phyloP scores from a whole-genome alignment of 2,113 vertebrate species.

The human region GRCh38 chr7:141210501-141211000 shows the following conservation, averaged over 20 bases:
- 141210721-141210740: rapidly evolving
- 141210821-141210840: not conserved
- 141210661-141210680: not conserved
- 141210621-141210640: not conserved
- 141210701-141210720: too few relatives aligned
- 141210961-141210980: not conserved
- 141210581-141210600: not conserved
- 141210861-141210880: not conserved
- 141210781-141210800: not conserved
- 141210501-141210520: not conserved
- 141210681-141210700: not conserved
- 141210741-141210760: not conserved
- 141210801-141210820: not conserved
- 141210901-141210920: not conserved
- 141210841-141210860: not conserved
- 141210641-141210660: not conserved
- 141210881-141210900: not conserved
- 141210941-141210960: not conserved
- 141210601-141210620: not conserved
- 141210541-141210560: not conserved
- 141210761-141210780: not conserved
- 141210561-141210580: rapidly evolving
- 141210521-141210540: too few relatives aligned
- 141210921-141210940: not conserved
- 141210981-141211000: not conserved